These are phyloP conservation scores for Tetrax tetrax DNA, from an alignment of 2,113 vertebrate genomes.

Conservation along the genomic window DNA sequence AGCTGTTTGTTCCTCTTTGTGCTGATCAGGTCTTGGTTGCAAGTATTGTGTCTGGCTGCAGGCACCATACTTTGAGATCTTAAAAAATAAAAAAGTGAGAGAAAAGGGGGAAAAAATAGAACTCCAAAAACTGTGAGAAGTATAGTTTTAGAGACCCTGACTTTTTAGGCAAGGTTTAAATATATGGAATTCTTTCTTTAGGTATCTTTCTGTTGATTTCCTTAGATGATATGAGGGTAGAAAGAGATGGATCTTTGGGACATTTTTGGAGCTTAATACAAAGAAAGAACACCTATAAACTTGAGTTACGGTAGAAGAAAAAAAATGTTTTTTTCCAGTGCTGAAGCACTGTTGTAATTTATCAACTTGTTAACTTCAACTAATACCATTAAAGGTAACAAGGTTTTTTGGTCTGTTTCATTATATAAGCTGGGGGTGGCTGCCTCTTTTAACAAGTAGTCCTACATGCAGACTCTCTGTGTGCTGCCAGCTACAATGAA, in stretches of 20 bases:
- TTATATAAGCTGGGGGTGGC: neutral
- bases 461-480: neutral
- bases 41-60: neutral
- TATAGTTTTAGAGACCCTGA: neutral
- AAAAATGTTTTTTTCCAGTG: neutral
- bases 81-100: neutral
- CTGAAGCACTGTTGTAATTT: neutral
- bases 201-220: neutral
- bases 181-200: neutral
- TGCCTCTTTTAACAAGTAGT: neutral
- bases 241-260: neutral
- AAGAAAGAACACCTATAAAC: neutral
- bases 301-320: neutral
- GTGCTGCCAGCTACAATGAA: neutral
- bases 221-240: neutral
- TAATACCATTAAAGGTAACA: neutral
- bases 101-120: accelerated
- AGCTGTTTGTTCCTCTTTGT: neutral
- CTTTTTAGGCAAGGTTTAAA: neutral
- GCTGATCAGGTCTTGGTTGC: neutral
- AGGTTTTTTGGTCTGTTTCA: neutral
- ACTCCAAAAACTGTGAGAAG: neutral
- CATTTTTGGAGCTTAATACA: neutral
- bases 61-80: neutral
- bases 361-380: neutral